phyloP scores from a whole-genome alignment of 2,797 vertebrate species.

The Fistularia tabacaria region DNA sequence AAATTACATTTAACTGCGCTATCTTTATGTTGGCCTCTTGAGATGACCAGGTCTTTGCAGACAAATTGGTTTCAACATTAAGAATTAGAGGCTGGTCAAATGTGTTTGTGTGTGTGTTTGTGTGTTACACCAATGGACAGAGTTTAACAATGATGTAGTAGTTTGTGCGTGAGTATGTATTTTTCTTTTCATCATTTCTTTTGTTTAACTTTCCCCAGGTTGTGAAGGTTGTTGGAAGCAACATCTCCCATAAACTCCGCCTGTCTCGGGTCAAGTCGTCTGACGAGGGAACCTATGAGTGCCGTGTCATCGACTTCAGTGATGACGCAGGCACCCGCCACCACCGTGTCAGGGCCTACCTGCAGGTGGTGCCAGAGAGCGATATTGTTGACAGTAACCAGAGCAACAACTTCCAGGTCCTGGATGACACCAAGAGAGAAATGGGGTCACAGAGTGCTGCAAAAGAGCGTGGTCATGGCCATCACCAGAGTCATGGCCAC shows the following conservation, averaged over 20 bases:
- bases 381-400: constrained; percentile 3
- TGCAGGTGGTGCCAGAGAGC: constrained; percentile 66
- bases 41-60: too few species aligned
- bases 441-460: constrained; percentile 24
- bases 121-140: too few species aligned
- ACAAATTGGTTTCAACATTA: too few species aligned
- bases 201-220: constrained; percentile 70
- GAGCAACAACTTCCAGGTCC: constrained; percentile 50
- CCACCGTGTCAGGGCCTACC: constrained; percentile 79
- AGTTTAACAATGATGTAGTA: too few species aligned
- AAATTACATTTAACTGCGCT: too few species aligned
- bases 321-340: constrained; percentile 81
- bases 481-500: constrained; percentile 54
- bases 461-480: constrained; percentile 43
- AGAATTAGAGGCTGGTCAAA: too few species aligned
- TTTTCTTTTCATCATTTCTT: background rate
- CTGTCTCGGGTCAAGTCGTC: constrained; percentile 85
- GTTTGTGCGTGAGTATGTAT: too few species aligned
- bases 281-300: constrained; percentile 88
- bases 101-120: too few species aligned
- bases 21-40: too few species aligned
- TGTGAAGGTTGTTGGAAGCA: constrained; percentile 91
- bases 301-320: constrained; percentile 87
- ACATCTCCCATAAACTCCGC: constrained; percentile 93
- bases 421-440: constrained; percentile 60